phyloP scores from a whole-genome alignment of 35 echinoderm and acorn worm species.

The Strongylocentrotus purpuratus region DNA sequence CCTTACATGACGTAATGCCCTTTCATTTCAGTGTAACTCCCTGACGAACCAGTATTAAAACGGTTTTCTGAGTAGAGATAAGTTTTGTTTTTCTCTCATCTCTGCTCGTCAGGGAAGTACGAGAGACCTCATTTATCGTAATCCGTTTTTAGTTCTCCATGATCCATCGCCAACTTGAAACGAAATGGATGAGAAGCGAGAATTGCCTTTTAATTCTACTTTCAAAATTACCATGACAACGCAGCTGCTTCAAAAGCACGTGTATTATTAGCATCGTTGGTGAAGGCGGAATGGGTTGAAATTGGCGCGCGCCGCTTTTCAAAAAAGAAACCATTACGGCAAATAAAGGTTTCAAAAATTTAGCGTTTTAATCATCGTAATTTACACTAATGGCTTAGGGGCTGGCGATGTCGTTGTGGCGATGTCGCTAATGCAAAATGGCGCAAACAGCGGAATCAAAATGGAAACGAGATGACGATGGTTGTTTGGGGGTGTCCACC shows the following conservation, averaged over 20 bases:
- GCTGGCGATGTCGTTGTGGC: slow-evolving; percentile 4
- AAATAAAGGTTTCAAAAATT: slow-evolving; percentile 26
- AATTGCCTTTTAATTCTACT: slow-evolving; percentile 8
- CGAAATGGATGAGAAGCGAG: not conserved
- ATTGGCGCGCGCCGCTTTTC: slow-evolving; percentile 12
- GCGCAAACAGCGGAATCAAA: not conserved
- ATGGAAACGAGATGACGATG: not conserved
- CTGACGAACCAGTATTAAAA: too few relatives aligned
- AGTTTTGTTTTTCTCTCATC: not conserved
- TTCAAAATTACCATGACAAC: slow-evolving; percentile 26
- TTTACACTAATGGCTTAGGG: slow-evolving; percentile 44
- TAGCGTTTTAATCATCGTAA: slow-evolving; percentile 51
- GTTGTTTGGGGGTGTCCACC: slow-evolving; percentile 14
- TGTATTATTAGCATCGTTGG: not conserved
- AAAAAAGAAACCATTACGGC: slow-evolving; percentile 22
- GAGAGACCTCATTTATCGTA: slow-evolving; percentile 5
- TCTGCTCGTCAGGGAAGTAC: not conserved
- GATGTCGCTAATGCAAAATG: not conserved
- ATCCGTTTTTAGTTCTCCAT: slow-evolving; percentile 6
- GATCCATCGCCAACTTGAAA: slow-evolving; percentile 29
- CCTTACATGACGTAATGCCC: not conserved
- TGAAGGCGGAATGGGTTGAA: slow-evolving; percentile 20
- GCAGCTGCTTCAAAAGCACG: slow-evolving; percentile 36
- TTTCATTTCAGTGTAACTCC: too few relatives aligned
- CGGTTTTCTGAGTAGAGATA: too few relatives aligned